phyloP scores from a whole-genome alignment of 2,888 invertebrate species.

The Melanophora roralis region DNA sequence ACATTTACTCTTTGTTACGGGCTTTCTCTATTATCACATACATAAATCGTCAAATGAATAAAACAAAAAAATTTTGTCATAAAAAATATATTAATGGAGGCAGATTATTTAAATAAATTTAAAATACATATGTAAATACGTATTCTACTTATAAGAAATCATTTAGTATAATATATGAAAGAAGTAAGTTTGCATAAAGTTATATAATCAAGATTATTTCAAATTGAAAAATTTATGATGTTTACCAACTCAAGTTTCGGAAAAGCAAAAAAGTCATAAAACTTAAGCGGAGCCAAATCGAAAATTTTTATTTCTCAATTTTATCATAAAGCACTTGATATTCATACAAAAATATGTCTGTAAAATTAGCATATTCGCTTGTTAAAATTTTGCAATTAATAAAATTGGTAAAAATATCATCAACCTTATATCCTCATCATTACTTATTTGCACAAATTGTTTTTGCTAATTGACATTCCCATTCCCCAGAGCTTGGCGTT shows the following conservation, averaged over 20 bases:
- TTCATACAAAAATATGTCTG: background rate
- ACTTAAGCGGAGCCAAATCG: constrained; percentile 46
- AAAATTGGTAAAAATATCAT: constrained; percentile 43
- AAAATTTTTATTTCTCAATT: constrained; percentile 16
- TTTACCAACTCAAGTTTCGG: constrained; percentile 3
- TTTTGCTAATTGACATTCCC: constrained; percentile 49
- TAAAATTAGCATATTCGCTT: constrained; percentile 10
- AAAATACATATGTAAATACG: background rate
- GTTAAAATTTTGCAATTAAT: constrained; percentile 43
- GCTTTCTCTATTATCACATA: constrained; percentile 40
- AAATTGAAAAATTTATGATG: constrained; percentile 41
- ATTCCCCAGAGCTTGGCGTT: background rate
- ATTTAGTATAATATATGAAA: background rate
- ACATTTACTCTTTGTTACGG: background rate
- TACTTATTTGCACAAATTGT: constrained; percentile 27
- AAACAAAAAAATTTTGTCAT: constrained; percentile 30
- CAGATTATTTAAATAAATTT: constrained; percentile 35
- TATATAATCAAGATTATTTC: constrained; percentile 16
- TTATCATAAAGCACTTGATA: background rate
- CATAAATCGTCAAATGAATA: constrained; percentile 56
- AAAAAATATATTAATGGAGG: constrained; percentile 46
- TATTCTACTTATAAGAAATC: constrained; percentile 20
- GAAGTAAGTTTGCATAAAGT: background rate
- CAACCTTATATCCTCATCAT: constrained; percentile 33
- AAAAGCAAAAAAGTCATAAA: background rate